These are phyloP conservation scores for Sycobia sp. DNA, from an alignment of 1,140 invertebrate genomes.

Conservation along the genomic window DNA sequence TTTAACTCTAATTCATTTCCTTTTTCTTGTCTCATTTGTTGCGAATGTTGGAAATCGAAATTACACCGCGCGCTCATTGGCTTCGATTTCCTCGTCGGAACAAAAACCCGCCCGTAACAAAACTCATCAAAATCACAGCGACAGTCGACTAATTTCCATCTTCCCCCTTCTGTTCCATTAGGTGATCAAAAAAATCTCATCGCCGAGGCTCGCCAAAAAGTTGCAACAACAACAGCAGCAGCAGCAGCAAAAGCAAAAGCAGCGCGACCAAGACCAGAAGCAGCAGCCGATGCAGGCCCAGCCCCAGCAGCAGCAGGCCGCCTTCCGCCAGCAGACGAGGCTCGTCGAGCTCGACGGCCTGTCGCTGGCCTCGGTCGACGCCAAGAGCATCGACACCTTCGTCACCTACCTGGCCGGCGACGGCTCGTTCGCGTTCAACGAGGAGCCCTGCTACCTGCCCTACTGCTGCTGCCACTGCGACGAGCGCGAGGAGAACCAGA, in stretches of 20 bases:
- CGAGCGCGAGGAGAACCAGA: slow-evolving; percentile 57
- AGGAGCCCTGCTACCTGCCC: slow-evolving; percentile 38
- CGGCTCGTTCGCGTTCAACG: slow-evolving; percentile 26
- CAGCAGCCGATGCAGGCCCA: slow-evolving; percentile 23
- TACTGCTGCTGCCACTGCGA: slow-evolving; percentile 50
- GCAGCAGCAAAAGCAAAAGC: slow-evolving; percentile 34
- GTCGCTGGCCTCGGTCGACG: slow-evolving; percentile 51
- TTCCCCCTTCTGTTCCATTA: slow-evolving; percentile 33
- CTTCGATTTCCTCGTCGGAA: neutral
- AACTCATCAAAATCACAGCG: too few species aligned
- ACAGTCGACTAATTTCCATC: neutral
- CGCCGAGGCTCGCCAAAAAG: slow-evolving; percentile 40
- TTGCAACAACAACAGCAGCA: slow-evolving; percentile 40
- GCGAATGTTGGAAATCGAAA: neutral
- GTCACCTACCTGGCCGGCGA: slow-evolving; percentile 49
- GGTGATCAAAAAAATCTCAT: slow-evolving; percentile 53
- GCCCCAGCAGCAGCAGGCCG: neutral
- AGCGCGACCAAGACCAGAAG: slow-evolving; percentile 37
- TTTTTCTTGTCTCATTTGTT: neutral
- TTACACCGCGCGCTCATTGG: neutral
- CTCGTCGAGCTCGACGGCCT: slow-evolving; percentile 39
- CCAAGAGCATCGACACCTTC: slow-evolving; percentile 56
- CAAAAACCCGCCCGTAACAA: too few species aligned
- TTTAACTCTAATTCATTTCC: neutral
- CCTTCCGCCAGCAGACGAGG: neutral